These are phyloP conservation scores for Hydractinia echinata DNA, from an alignment of 30 jellyfish, hydroid and myxozoan genomes.

Conservation along the genomic window DNA sequence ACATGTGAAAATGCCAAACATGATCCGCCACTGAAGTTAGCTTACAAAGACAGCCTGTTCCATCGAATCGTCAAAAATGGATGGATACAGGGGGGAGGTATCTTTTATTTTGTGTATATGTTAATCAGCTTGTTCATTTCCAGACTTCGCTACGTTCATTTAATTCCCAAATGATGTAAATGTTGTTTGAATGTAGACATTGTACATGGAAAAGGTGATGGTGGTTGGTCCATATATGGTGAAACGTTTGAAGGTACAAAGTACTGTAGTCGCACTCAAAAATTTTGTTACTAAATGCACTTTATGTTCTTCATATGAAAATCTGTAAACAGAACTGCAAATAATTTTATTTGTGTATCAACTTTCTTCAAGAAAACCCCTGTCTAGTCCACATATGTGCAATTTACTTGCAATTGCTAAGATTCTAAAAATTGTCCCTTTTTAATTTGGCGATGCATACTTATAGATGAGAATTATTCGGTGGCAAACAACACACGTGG, in stretches of 20 bases:
- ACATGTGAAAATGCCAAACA: conserved; percentile 40
- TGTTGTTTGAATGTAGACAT: conserved; percentile 45
- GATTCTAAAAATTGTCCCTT: too few species aligned
- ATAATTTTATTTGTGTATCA: too few species aligned
- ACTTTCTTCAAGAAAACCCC: too few species aligned
- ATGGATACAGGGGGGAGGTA: conserved; percentile 98
- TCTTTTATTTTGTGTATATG: too few species aligned
- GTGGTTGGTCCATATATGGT: conserved; percentile 93
- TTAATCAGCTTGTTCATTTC: too few species aligned
- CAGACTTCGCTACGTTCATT: not conserved
- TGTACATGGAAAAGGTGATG: conserved; percentile 81
- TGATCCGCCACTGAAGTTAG: conserved; percentile 58
- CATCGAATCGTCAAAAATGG: conserved; percentile 91
- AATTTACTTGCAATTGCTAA: too few species aligned
- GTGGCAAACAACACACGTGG: conserved; percentile 74
- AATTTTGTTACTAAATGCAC: too few species aligned
- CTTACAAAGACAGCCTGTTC: conserved; percentile 50
- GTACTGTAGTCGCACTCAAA: not conserved
- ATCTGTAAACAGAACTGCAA: too few species aligned
- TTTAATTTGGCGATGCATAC: not conserved
- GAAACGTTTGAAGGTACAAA: conserved; percentile 61
- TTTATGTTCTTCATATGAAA: too few species aligned
- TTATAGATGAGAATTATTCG: conserved; percentile 76
- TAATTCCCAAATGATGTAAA: not conserved
- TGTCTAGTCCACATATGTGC: too few species aligned